Evolutionary conservation across 2,888 invertebrate genomes (phyloP).

Genomic region (Agrotis ipsilon): DNA sequence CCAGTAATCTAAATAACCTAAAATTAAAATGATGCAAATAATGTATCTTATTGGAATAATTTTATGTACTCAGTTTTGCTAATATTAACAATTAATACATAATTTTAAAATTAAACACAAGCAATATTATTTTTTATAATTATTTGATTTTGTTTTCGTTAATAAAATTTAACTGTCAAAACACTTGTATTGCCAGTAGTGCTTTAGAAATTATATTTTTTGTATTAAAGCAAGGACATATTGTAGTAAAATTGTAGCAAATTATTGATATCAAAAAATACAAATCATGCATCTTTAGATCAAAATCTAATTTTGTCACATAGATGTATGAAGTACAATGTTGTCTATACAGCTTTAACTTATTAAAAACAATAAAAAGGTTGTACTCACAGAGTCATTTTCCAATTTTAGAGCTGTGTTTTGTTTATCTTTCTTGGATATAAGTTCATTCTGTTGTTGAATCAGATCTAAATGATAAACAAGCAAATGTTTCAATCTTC

Average conservation of each 20-base stretch:
- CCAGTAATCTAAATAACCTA: slow-evolving; percentile 13
- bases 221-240: too few relatives aligned
- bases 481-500: slow-evolving; percentile 94
- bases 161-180: neutral
- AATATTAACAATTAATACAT: neutral
- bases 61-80: neutral
- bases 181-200: neutral
- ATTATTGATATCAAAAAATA: neutral
- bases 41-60: too few relatives aligned
- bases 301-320: neutral
- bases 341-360: too few relatives aligned
- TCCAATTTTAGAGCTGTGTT: slow-evolving; percentile 94
- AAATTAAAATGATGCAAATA: neutral
- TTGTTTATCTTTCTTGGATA: slow-evolving; percentile 95
- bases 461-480: slow-evolving; percentile 96
- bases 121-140: neutral
- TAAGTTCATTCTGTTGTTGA: slow-evolving; percentile 97
- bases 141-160: too few relatives aligned
- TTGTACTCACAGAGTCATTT: slow-evolving; percentile 93
- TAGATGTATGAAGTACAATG: too few relatives aligned
- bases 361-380: neutral
- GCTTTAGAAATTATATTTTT: neutral
- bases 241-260: too few relatives aligned
- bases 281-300: neutral
- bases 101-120: neutral